Percentiles rank a stretch among this genome's conserved stretches.
Evolutionary conservation across 2,888 invertebrate species (phyloP).

Genomic region (Eucera pruinosa): DNA sequence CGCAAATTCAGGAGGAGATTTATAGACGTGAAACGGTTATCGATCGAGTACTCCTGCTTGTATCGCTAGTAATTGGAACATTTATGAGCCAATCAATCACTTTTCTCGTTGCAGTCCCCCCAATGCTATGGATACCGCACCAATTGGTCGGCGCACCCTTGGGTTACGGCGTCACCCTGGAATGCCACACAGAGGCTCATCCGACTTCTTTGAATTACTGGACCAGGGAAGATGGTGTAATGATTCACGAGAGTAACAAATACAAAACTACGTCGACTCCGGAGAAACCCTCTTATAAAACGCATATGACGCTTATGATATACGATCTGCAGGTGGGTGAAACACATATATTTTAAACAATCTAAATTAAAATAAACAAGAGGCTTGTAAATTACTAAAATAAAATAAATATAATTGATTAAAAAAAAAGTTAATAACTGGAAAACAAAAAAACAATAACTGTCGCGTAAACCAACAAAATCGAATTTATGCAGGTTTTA

Average conservation of each 20-base stretch:
- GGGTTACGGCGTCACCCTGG: slow-evolving; percentile 92
- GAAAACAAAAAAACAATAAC: too few relatives aligned
- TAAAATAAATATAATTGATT: too few relatives aligned
- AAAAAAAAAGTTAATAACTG: too few relatives aligned
- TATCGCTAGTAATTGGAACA: slow-evolving; percentile 78
- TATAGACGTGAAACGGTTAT: slow-evolving; percentile 71
- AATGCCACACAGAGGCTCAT: slow-evolving; percentile 96
- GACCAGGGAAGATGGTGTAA: slow-evolving; percentile 94
- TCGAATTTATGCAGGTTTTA: too few relatives aligned
- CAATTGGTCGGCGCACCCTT: slow-evolving; percentile 94
- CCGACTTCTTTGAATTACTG: slow-evolving; percentile 96
- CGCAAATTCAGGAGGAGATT: slow-evolving; percentile 60
- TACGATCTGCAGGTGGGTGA: slow-evolving; percentile 86
- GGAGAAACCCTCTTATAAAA: slow-evolving; percentile 93
- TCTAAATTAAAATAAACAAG: too few relatives aligned
- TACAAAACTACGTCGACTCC: slow-evolving; percentile 87
- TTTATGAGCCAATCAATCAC: slow-evolving; percentile 80
- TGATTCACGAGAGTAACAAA: slow-evolving; percentile 94
- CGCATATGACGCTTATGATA: slow-evolving; percentile 94
- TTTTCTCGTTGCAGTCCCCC: slow-evolving; percentile 89
- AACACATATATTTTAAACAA: background rate
- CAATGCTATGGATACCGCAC: slow-evolving; percentile 96
- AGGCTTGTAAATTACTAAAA: too few relatives aligned
- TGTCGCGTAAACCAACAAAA: too few relatives aligned
- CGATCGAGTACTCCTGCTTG: slow-evolving; percentile 70